Evolutionary conservation across 2,113 vertebrate genomes (phyloP).

Genomic region (Laterallus jamaicensis): DNA sequence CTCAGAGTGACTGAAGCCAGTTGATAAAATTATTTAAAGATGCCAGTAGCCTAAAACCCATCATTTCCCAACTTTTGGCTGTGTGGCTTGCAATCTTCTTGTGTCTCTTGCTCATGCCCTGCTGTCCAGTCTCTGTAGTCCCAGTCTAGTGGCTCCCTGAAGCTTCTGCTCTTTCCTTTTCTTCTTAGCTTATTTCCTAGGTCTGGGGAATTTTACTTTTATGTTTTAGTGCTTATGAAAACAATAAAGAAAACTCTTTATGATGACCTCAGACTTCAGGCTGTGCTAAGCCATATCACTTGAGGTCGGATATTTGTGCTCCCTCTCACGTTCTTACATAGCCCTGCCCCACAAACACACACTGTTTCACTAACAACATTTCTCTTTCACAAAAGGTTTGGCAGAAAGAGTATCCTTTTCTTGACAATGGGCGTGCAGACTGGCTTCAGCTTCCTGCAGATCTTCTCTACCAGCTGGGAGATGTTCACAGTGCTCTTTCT

Average conservation of each 20-base stretch:
- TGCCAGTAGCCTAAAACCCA: neutral
- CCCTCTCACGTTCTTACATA: neutral
- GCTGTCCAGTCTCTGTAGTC: neutral
- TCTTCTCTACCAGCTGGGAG: constrained; percentile 86
- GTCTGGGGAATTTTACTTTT: neutral
- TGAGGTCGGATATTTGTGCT: neutral
- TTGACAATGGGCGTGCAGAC: constrained; percentile 83
- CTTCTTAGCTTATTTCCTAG: neutral
- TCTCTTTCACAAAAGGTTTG: constrained; percentile 79
- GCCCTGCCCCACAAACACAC: neutral
- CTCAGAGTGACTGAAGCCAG: neutral
- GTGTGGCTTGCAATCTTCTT: neutral
- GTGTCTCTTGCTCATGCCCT: neutral
- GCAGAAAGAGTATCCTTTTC: constrained; percentile 88
- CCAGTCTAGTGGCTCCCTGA: neutral
- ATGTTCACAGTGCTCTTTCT: constrained; percentile 85
- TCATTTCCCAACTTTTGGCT: neutral
- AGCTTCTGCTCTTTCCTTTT: neutral
- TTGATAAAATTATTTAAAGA: neutral
- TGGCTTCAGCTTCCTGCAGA: constrained; percentile 83
- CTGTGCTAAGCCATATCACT: neutral
- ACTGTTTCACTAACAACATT: neutral
- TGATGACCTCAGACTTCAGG: neutral
- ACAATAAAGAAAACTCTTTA: neutral
- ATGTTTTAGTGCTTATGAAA: neutral